Evolutionary conservation across 92 coral and sea anemone genomes (phyloP).

Genomic region (Zoanthus sansibaricus): DNA sequence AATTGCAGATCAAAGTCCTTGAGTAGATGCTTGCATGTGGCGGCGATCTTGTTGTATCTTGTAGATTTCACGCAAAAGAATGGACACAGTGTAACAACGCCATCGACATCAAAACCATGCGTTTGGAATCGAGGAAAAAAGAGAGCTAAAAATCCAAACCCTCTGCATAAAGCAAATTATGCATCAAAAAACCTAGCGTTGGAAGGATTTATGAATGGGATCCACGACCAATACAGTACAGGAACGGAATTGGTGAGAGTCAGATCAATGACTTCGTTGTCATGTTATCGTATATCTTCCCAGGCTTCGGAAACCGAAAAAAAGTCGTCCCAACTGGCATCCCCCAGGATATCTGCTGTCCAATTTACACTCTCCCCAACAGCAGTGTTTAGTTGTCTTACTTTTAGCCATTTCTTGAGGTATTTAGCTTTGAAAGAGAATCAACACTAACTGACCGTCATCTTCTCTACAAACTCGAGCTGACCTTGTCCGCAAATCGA

Average conservation of each 20-base stretch:
- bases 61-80: neutral
- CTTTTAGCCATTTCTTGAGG: too few relatives aligned
- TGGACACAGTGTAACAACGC: slow-evolving; percentile 24
- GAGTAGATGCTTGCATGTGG: neutral
- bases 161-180: slow-evolving; percentile 27
- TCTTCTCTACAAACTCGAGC: too few relatives aligned
- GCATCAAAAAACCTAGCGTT: slow-evolving; percentile 17
- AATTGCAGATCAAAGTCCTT: slow-evolving; percentile 14
- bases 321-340: too few relatives aligned
- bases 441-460: too few relatives aligned
- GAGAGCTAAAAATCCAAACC: slow-evolving; percentile 43
- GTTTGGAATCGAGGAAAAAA: slow-evolving; percentile 47
- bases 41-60: neutral
- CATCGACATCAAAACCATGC: slow-evolving; percentile 39
- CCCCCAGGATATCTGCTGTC: too few relatives aligned
- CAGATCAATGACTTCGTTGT: slow-evolving; percentile 1
- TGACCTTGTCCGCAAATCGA: too few relatives aligned
- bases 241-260: neutral
- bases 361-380: too few relatives aligned
- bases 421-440: too few relatives aligned
- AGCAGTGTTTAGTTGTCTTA: too few relatives aligned
- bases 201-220: slow-evolving; percentile 38
- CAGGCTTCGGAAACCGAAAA: too few relatives aligned
- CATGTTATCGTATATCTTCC: too few relatives aligned
- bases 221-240: slow-evolving; percentile 32